Evolutionary conservation across 2,888 invertebrate genomes (phyloP).

Genomic region (Thera obeliscata): DNA sequence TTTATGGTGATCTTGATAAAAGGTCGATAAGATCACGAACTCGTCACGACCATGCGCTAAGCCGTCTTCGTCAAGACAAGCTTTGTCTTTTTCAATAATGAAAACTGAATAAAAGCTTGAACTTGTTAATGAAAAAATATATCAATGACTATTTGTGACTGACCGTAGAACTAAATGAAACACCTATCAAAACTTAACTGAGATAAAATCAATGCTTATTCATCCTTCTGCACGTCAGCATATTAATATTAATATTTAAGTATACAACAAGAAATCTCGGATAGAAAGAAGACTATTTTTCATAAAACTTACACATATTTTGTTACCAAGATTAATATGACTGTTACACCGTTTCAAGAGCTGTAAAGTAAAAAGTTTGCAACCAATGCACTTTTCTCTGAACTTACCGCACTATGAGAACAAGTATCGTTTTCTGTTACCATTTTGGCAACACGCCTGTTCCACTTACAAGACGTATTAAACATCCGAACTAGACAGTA

Average conservation of each 20-base stretch:
- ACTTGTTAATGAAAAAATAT: no score
- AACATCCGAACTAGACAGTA: conserved; percentile 58
- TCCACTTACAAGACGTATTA: conserved; percentile 60
- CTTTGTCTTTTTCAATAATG: background rate
- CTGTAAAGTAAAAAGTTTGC: conserved; percentile 28
- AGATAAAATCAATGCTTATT: no score
- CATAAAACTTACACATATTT: conserved; percentile 10
- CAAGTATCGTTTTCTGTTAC: conserved; percentile 55
- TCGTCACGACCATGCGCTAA: background rate
- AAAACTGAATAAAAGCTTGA: background rate
- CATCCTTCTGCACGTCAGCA: no score
- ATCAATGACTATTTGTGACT: no score
- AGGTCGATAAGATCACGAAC: conserved; percentile 24
- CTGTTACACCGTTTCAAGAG: conserved; percentile 4
- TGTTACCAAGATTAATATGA: conserved; percentile 8
- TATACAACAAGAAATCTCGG: background rate
- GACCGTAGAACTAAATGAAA: no score
- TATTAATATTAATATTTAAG: background rate
- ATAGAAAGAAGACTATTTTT: conserved; percentile 6
- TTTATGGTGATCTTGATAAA: conserved; percentile 45
- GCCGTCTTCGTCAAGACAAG: background rate
- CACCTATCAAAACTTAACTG: no score
- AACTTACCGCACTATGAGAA: conserved; percentile 47
- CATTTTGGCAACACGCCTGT: conserved; percentile 63
- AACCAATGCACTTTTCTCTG: conserved; percentile 46